Evolutionary conservation across 2,888 invertebrate genomes (phyloP).

Genomic region (Hydrotaea cyrtoneurina): DNA sequence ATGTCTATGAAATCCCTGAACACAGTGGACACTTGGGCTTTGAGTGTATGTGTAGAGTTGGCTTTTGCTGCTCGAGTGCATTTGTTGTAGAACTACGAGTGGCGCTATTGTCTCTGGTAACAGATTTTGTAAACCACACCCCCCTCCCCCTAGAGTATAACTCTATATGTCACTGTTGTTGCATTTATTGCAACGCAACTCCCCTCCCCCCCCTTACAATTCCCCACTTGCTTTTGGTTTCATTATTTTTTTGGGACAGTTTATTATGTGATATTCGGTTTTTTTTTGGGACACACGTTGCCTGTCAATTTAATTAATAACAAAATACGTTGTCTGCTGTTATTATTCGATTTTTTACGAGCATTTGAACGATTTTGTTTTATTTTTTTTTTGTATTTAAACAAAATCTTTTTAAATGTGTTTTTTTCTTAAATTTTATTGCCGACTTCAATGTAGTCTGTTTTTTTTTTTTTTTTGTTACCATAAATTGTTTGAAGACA

Average conservation of each 20-base stretch:
- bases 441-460: not conserved
- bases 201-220: too few species aligned
- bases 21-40: not conserved
- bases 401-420: not conserved
- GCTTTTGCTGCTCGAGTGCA: not conserved
- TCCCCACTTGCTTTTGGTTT: too few species aligned
- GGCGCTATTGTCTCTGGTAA: not conserved
- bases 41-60: not conserved
- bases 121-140: too few species aligned
- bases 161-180: not conserved
- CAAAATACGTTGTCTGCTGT: conserved; percentile 2
- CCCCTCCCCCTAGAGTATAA: not conserved
- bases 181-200: not conserved
- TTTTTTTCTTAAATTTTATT: not conserved
- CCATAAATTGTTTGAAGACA: not conserved
- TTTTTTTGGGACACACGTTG: conserved; percentile 33
- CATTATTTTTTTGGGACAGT: conserved; percentile 1
- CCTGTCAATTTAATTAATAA: conserved; percentile 52
- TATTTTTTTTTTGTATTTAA: not conserved
- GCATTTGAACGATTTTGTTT: not conserved
- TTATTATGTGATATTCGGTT: not conserved
- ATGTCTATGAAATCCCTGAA: not conserved
- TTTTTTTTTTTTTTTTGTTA: too few species aligned
- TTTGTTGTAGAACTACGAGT: not conserved
- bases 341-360: conserved; percentile 11